Base-by-base conservation (phyloP, 2,888 invertebrate genomes). In the Athripsodes cinereus region DNA sequence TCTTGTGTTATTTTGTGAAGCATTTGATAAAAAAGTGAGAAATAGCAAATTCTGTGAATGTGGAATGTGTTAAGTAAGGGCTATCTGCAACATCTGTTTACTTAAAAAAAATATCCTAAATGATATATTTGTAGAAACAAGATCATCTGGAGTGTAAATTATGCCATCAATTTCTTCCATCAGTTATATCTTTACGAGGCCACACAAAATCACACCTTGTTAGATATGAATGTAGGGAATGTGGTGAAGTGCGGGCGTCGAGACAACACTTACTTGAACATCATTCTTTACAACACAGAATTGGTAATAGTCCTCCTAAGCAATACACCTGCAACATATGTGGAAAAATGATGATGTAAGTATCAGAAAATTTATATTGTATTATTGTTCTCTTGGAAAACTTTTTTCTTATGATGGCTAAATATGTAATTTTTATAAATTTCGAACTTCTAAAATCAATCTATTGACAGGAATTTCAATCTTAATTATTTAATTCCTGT, bases 161-260 rank as follows among this genome's bases (percentile, higher is more conserved):
- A 13, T 79, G 78, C 48, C 57, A 64, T 0, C 78, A 78, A 31
- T 74, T 71, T 56, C 76, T 78, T 8, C 74, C 74, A 0, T 75
- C 69, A 20, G 66, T 68, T 0, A 74, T 77, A 0, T 78, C 78
- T 0, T 56, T 79, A 1, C 65, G 78, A 1, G 78, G 78, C 0
- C 78, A 79, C 49, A 69, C 76, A 62, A 78, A 78, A 53, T 78
- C 78, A 0, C 78, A 79, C 40, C 75, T 75, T 0, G 78, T 77
- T 0, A 74, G 76, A 76, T 78, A 78, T 60, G 69, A 72, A 60
- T 78, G 78, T 60, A 78, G 77, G 57, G 55, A 75, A 0, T 79
- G 78, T 53, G 52, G 48, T 70, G 69, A 69, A 2, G 65, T 74
- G 0, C 72, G 76, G 1, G 67, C 72, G 1, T 74, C 76, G 0